phyloP scores from a whole-genome alignment of 2,113 vertebrate species.

The Sporophila hypoxantha region DNA sequence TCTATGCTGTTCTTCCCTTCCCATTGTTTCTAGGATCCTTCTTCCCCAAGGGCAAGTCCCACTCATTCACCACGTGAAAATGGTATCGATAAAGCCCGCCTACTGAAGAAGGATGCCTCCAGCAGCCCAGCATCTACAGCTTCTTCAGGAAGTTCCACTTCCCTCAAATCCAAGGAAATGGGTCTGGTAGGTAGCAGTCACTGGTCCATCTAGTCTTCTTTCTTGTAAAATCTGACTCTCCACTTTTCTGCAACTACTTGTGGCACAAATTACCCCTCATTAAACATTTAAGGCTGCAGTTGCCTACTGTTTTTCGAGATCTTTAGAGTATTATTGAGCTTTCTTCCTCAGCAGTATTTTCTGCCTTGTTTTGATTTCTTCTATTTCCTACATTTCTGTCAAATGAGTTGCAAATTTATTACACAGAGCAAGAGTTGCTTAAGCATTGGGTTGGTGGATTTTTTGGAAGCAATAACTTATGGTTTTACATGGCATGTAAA shows the following conservation, averaged over 20 bases:
- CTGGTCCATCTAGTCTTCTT: not conserved
- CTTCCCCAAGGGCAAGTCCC: conserved; percentile 79
- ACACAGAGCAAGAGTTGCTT: not conserved
- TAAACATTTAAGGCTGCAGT: not conserved
- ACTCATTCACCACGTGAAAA: conserved; percentile 81
- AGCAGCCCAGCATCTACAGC: conserved; percentile 82
- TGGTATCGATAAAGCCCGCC: conserved; percentile 77
- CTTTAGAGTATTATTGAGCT: not conserved
- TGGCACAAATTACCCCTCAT: not conserved
- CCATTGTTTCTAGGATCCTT: conserved; percentile 69
- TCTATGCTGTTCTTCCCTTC: not conserved
- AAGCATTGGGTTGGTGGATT: not conserved
- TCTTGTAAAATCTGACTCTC: not conserved
- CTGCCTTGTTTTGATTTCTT: not conserved
- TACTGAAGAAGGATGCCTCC: conserved; percentile 81
- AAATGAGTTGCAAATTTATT: not conserved
- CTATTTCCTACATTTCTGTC: not conserved
- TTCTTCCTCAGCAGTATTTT: not conserved
- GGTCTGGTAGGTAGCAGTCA: conserved; percentile 66
- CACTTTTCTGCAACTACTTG: not conserved
- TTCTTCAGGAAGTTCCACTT: conserved; percentile 81
- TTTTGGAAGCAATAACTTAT: not conserved
- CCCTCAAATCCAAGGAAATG: conserved; percentile 84
- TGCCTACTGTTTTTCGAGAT: not conserved
- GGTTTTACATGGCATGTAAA: not conserved